Conservation (phyloP, 2,113 vertebrate genomes). For the Atrichornis clamosus region DNA sequence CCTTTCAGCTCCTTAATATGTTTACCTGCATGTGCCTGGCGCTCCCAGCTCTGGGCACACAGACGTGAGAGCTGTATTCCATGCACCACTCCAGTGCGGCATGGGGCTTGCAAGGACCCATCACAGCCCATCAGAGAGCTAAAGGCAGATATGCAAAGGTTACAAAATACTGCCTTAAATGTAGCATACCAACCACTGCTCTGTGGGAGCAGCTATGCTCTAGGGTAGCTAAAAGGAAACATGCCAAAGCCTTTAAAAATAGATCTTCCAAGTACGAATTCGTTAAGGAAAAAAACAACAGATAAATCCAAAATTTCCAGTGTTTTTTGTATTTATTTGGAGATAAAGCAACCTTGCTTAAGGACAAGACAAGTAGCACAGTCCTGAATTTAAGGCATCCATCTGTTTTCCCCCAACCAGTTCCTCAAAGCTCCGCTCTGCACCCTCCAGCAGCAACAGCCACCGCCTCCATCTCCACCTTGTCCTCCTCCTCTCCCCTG, state of each 20-base stretch:
- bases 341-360: neutral
- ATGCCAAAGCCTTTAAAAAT: neutral
- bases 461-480: neutral
- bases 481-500: neutral
- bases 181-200: neutral
- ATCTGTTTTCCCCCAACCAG: neutral
- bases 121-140: accelerated
- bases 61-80: too few species aligned
- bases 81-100: accelerated
- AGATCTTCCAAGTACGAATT: neutral
- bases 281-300: neutral
- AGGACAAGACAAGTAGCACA: neutral
- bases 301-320: neutral
- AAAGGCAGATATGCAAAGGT: neutral
- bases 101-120: neutral
- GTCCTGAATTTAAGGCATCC: neutral
- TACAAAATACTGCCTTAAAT: neutral
- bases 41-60: neutral
- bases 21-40: neutral
- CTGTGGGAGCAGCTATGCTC: neutral
- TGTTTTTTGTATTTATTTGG: neutral
- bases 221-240: neutral
- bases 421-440: neutral
- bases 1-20: neutral
- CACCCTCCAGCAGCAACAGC: neutral